Evolutionary conservation across 2,888 invertebrate species (phyloP), one percentile per base, ranked within the genome.

Genomic region (Stegana nigrithorax): DNA sequence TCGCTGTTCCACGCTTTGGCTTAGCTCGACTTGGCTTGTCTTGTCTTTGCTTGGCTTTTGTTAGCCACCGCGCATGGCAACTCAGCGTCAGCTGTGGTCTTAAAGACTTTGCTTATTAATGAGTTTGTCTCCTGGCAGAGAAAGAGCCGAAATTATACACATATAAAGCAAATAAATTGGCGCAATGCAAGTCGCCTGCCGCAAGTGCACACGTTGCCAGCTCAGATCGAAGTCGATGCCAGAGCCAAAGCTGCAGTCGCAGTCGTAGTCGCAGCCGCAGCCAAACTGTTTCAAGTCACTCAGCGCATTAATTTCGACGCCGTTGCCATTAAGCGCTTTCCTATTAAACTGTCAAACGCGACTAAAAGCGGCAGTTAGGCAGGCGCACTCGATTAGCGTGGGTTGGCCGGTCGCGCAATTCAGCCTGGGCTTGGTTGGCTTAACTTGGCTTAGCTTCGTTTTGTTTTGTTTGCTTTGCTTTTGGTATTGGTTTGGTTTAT

Each of bases 31-130:
- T 29, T 29, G 29, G 10, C 29, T 29, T 29, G 29, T 4, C 27
- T 19, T 27, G 21, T 26, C 29, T 27, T 53, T 12, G 19, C 32
- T 47, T n/a, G 23, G 25, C 47, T 47, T 47, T 47, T 47, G 25
- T 47, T 47, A 47, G 25, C 25, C 47, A 23, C 42, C 12, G 42
- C 8, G 2, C 1, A 42, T 6, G 1, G 12, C 42, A 14, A 14
- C 12, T 12, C 42, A 42, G 4, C 42, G n/a, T 8, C 2, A 44
- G 21, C 25, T 25, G 23, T 47, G n/a, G 60, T 72, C 67, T 39
- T 78, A 75, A 75, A 75, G 75, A 78, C 77, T 79, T 75, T 70
- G 79, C 73, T 79, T 75, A 75, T 75, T 75, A 75, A 75, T 79
- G 79, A 79, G 75, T 75, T 47, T 72, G 53, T 55, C 53, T 55